These are phyloP conservation scores for Cydia strobilella DNA, from an alignment of 1,140 invertebrate genomes.

Conservation along the genomic window DNA sequence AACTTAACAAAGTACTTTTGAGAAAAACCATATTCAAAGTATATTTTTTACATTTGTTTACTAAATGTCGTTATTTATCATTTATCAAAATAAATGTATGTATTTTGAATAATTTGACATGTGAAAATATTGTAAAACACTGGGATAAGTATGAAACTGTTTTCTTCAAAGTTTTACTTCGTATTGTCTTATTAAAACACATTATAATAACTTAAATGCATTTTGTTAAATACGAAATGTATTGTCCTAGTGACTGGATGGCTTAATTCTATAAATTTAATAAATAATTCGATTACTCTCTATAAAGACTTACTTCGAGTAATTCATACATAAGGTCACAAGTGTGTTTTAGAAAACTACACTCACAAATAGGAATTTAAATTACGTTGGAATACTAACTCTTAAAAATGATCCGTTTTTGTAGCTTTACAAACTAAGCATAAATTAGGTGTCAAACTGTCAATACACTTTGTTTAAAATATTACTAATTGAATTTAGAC, in stretches of 20 bases:
- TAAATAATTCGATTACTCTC: neutral
- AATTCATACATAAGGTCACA: neutral
- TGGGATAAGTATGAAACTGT: neutral
- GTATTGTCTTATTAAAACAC: neutral
- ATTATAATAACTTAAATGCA: slow-evolving; percentile 13
- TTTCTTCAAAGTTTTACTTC: neutral
- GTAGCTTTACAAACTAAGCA: too few relatives aligned
- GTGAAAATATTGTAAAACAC: neutral
- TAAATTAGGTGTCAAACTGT: too few relatives aligned
- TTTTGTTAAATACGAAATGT: neutral
- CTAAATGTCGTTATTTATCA: neutral
- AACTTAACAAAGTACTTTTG: slow-evolving; percentile 17
- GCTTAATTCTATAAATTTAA: neutral
- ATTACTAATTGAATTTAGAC: too few relatives aligned
- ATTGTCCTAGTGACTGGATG: slow-evolving; percentile 32
- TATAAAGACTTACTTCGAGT: slow-evolving; percentile 32
- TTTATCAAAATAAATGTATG: neutral
- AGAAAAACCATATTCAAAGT: neutral
- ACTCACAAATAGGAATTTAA: too few relatives aligned
- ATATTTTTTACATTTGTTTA: too few relatives aligned
- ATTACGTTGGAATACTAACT: too few relatives aligned
- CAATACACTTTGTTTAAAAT: too few relatives aligned
- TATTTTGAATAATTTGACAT: too few relatives aligned
- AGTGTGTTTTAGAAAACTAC: too few relatives aligned
- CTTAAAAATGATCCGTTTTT: too few relatives aligned